Conservation (phyloP, 2,797 vertebrate genomes). For the Diplodus puntazzo region DNA sequence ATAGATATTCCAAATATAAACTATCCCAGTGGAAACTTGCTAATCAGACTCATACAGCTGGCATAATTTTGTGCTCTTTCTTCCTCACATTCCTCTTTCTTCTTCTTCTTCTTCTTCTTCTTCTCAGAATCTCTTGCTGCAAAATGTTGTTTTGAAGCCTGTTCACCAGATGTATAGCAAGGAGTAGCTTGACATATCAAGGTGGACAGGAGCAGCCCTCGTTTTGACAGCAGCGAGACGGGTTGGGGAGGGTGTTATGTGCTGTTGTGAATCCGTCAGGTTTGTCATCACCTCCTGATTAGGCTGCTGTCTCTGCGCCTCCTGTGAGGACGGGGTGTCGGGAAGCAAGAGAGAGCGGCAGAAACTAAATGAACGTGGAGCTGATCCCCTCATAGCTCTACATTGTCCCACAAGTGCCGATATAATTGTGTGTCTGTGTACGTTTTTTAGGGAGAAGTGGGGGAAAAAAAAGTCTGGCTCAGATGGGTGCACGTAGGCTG, state of each 20-base stretch:
- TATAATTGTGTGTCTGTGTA: slow-evolving; percentile 1
- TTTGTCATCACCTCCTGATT: slow-evolving; percentile 76
- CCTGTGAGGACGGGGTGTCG: slow-evolving; percentile 42
- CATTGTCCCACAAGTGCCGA: background rate
- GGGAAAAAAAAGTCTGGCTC: slow-evolving; percentile 25
- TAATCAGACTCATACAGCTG: slow-evolving; percentile 2
- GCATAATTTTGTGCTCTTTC: background rate
- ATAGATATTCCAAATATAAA: slow-evolving; percentile 29
- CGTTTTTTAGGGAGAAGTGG: background rate
- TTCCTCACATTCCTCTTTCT: background rate
- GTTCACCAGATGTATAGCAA: background rate
- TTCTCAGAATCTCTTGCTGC: background rate
- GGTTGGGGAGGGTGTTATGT: slow-evolving; percentile 60
- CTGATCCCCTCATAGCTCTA: background rate
- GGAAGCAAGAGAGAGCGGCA: slow-evolving; percentile 2
- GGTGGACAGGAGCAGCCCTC: slow-evolving; percentile 65
- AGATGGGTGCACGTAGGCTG: slow-evolving; percentile 32
- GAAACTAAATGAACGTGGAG: background rate
- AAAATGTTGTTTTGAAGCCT: slow-evolving; percentile 5
- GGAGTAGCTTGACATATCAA: slow-evolving; percentile 46
- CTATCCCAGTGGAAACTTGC: slow-evolving; percentile 27
- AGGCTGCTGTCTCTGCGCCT: slow-evolving; percentile 61
- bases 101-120: too few species aligned
- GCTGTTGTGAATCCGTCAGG: slow-evolving; percentile 57
- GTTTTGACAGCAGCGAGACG: slow-evolving; percentile 59